These are phyloP conservation scores for Cynaeus angustus DNA, from an alignment of 2,888 invertebrate species.

Conservation along the genomic window DNA sequence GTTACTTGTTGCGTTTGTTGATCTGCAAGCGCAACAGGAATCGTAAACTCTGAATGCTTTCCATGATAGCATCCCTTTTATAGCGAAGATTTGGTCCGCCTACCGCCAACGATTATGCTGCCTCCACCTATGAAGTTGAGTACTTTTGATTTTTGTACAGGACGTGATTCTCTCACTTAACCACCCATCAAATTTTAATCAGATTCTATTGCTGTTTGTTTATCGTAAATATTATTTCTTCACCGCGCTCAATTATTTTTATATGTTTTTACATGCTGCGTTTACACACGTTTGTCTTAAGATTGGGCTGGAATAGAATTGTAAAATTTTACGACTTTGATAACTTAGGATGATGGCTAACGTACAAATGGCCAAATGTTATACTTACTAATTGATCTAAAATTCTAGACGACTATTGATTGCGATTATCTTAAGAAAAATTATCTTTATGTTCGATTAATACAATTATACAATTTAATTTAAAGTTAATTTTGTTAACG, in stretches of 20 bases:
- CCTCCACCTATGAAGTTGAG: conserved; percentile 49
- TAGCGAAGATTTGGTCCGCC: conserved; percentile 56
- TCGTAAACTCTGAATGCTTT: conserved; percentile 52
- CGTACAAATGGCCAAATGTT: too few species aligned
- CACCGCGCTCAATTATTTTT: conserved; percentile 8
- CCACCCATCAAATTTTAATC: conserved; percentile 33
- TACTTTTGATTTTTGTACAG: conserved; percentile 37
- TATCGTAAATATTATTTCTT: conserved; percentile 36
- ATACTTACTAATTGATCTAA: too few species aligned
- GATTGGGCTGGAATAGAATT: not conserved
- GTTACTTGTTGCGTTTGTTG: conserved; percentile 48
- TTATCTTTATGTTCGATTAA: too few species aligned
- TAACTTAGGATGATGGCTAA: too few species aligned
- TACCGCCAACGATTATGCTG: conserved; percentile 57
- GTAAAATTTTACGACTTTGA: too few species aligned
- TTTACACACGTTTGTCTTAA: not conserved
- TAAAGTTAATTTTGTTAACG: too few species aligned
- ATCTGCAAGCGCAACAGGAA: conserved; percentile 53
- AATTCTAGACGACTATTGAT: too few species aligned
- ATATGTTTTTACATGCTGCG: conserved; percentile 7
- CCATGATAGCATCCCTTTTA: conserved; percentile 55
- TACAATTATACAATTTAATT: too few species aligned
- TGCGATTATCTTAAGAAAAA: too few species aligned
- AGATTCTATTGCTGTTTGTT: conserved; percentile 32
- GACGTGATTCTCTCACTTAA: conserved; percentile 39